Evolutionary conservation across 2,113 vertebrate species (phyloP).

Genomic region (Fregetta grallaria): DNA sequence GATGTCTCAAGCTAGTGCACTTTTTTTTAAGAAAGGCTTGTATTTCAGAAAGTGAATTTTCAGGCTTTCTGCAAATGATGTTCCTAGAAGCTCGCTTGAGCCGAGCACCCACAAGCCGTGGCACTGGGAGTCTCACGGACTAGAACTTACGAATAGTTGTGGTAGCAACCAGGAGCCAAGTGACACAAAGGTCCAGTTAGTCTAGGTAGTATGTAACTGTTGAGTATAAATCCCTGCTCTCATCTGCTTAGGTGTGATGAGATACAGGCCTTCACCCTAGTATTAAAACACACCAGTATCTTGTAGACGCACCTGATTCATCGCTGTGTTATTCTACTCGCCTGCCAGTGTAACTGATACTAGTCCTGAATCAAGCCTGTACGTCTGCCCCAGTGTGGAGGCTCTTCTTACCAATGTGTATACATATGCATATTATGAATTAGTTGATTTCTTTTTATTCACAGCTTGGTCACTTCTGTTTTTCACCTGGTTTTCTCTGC

Average conservation of each 20-base stretch:
- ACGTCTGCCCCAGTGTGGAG: neutral
- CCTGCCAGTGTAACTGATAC: accelerated
- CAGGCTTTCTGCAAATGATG: neutral
- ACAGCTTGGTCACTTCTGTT: slow-evolving; percentile 25
- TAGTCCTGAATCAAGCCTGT: neutral
- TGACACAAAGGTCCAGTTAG: slow-evolving; percentile 36
- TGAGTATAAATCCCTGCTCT: neutral
- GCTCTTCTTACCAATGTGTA: neutral
- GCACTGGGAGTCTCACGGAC: neutral
- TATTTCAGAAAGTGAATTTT: neutral
- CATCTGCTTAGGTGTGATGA: neutral
- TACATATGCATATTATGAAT: neutral
- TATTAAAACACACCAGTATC: neutral
- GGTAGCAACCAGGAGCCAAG: neutral
- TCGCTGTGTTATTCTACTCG: neutral
- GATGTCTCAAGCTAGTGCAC: neutral
- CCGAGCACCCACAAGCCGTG: neutral
- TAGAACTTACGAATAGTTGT: slow-evolving; percentile 4
- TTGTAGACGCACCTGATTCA: neutral
- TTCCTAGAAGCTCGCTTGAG: neutral
- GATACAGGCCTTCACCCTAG: neutral
- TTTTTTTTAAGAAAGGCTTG: neutral
- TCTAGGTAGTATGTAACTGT: neutral
- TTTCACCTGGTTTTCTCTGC: slow-evolving; percentile 47
- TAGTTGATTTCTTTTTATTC: neutral